These are phyloP conservation scores for Agrilus biguttatus DNA, from an alignment of 2,888 invertebrate species.

Conservation along the genomic window DNA sequence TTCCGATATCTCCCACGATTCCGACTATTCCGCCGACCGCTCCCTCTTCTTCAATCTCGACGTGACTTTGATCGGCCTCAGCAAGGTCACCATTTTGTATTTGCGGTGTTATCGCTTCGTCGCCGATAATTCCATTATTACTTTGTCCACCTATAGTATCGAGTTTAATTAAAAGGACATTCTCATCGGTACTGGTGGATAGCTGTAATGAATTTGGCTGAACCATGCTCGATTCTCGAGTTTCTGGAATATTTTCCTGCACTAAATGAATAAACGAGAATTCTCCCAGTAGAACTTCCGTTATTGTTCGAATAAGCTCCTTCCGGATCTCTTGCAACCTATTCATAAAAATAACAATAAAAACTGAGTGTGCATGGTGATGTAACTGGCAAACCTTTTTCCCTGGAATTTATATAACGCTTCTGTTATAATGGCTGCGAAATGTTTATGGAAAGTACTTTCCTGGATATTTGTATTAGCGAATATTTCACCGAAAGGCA, in stretches of 20 bases:
- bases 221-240: conserved; percentile 7
- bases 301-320: conserved; percentile 21
- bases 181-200: conserved; percentile 1
- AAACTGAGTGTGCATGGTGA: not conserved
- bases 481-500: conserved; percentile 17
- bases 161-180: conserved; percentile 3
- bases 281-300: conserved; percentile 23
- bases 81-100: conserved; percentile 62
- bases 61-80: conserved; percentile 65
- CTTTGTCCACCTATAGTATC: conserved; percentile 15
- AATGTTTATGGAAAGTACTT: conserved; percentile 33
- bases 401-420: conserved; percentile 31
- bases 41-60: conserved; percentile 22
- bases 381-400: conserved; percentile 24
- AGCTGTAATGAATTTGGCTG: too few relatives aligned
- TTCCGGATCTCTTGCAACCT: conserved; percentile 22
- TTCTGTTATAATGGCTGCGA: conserved; percentile 28
- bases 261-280: conserved; percentile 25
- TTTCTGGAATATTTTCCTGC: conserved; percentile 21
- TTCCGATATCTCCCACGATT: conserved; percentile 6
- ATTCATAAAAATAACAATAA: conserved; percentile 6
- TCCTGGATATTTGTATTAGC: conserved; percentile 22
- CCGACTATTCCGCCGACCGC: conserved; percentile 31
- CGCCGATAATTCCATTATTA: conserved; percentile 22
- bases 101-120: conserved; percentile 26